Base-by-base conservation (phyloP, 2,888 invertebrate genomes). In the Cosmorhoe ocellata region DNA sequence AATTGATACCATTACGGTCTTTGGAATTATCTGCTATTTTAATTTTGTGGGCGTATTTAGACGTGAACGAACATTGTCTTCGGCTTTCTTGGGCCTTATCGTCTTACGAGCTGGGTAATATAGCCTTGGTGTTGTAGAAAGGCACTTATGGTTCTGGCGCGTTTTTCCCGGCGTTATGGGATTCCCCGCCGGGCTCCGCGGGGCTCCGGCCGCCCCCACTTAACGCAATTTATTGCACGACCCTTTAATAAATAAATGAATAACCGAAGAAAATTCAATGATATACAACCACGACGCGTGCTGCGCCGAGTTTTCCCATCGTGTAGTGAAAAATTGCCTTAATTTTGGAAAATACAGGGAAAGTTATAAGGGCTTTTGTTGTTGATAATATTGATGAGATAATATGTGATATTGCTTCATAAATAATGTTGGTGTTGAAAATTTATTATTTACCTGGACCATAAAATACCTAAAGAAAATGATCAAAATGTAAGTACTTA, bases 241-340 rank as follows among this genome's bases (percentile, higher is more conserved):
- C 82, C 87, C 87, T 81, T 89, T 88, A 89, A 89, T 90, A 90
- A 90, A 89, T 87, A 88, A 85, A 87, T 89, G 87, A 88, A 88
- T 86, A 87, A 81, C 79, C 76, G 74, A 82, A 75, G 88, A 87
- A 88, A 89, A 89, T 89, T 90, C 87, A 83, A 87, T 89, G 82
- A 88, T 83, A 88, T 81, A 88, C 77, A 81, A 72, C 64, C 64
- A 58, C 59, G 45, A 69, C 76, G 76, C 77, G 78, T 75, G 75
- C 74, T 71, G 71, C 62, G 67, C 53, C 58, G 60, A 64, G 64
- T 61, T 71, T 79, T 68, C 64, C 66, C 58, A 62, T 64, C 59
- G 56, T 54, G 51, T 51, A 52, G 59, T 79, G 78, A 81, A 74
- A 71, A 74, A 80, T 79, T 67, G 66, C 71, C 65, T 67, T 68